These are phyloP conservation scores for Paratilapia polleni DNA, from an alignment of 2,113 vertebrate genomes.

Conservation along the genomic window DNA sequence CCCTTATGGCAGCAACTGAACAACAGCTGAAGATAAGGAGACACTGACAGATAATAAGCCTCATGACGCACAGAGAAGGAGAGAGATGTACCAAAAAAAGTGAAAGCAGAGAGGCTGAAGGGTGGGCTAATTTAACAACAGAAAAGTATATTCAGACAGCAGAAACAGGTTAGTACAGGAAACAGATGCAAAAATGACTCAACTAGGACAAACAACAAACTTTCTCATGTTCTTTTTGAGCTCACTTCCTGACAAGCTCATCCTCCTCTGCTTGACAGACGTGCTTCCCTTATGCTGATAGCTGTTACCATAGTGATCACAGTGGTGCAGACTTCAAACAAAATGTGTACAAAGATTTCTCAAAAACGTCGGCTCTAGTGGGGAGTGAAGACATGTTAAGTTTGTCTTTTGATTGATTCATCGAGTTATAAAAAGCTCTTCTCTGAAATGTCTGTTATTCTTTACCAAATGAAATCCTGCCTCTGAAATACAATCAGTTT, in stretches of 20 bases:
- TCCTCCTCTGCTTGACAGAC: constrained; percentile 13
- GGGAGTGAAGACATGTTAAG: background rate
- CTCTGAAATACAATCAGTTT: too few species aligned
- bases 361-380: background rate
- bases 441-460: too few species aligned
- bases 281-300: background rate
- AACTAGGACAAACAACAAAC: background rate
- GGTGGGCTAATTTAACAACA: background rate
- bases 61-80: background rate
- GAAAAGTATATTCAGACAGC: too few species aligned
- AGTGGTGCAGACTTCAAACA: background rate
- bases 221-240: background rate
- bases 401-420: too few species aligned
- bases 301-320: constrained; percentile 27
- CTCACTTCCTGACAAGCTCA: background rate
- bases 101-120: background rate
- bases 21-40: constrained; percentile 16
- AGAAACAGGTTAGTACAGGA: background rate
- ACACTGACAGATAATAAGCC: constrained; percentile 6
- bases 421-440: too few species aligned
- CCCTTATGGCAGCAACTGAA: constrained; percentile 17
- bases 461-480: too few species aligned
- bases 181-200: background rate
- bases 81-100: background rate
- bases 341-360: constrained; percentile 17